Base-by-base conservation (phyloP, 2,797 vertebrate species). In the Acanthopagrus latus region DNA sequence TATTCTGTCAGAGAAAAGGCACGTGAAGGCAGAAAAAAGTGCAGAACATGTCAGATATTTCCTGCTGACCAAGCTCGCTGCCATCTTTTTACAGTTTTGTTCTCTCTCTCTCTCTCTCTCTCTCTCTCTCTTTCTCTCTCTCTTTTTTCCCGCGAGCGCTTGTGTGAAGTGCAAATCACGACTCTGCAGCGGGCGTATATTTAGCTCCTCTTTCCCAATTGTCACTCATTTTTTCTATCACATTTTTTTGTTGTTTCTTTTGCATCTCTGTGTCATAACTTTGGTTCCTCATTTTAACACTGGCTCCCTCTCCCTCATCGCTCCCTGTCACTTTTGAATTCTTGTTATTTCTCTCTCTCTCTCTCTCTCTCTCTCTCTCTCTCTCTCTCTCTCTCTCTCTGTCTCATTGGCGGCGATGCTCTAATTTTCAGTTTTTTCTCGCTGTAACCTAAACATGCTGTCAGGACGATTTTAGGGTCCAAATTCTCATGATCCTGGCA, bases 11-110 rank as follows among this genome's bases (percentile, higher is more conserved):
- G 64, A 66, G 55, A 64, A 76, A 79, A 74, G 47, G 72, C 58
- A 75, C 21, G 51, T 85, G 64, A 80, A 46, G 55, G 62, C 60
- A 86, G 76, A 71, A 86, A 38, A 72, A 87, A 79, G 67, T 74
- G 76, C 44, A 64, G 83, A 74, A 85, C 73, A 76, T 80, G 74
- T 84, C 71, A 76, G 57, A 70, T 76, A 70, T 75, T 86, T 90
- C 54, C 58, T 88, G 89, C 89, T 90, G 91, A 93, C 75, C 67
- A 52, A 80, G 88, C 88, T 74, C 38, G 27, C 66, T 68, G 58
- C 76, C 46, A 21, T 71, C 43, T 60, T 70, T 38, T 82, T 68
- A 58, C 72, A 71, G 23, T 74, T 69, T 51, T 33, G 52, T 55
- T 66, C 47, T 67, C 50, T 52, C 29, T 59, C 29, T 59, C 66